phyloP scores from a whole-genome alignment of 2,888 invertebrate genomes.

The Trichogramma dendrolimi region DNA sequence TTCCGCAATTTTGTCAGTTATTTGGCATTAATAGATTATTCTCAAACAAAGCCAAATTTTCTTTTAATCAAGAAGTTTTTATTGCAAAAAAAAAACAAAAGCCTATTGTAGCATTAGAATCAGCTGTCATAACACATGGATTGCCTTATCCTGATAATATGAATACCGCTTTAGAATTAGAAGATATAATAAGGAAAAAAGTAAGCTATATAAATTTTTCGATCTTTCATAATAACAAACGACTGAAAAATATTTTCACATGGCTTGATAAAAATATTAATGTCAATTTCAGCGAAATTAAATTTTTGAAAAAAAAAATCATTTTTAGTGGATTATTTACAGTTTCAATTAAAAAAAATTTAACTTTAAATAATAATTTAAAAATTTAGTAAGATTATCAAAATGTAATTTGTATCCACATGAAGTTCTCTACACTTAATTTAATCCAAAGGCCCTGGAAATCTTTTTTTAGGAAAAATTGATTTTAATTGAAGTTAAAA shows the following conservation, averaged over 20 bases:
- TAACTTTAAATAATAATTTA: not conserved
- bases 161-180: constrained; percentile 77
- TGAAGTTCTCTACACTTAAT: no score
- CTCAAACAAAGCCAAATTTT: not conserved
- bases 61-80: constrained; percentile 20
- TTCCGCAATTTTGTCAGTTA: no score
- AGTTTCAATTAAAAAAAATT: not conserved
- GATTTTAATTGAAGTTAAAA: no score
- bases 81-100: constrained; percentile 11
- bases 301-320: not conserved
- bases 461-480: no score
- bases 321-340: not conserved
- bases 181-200: constrained; percentile 68
- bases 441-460: no score
- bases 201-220: constrained; percentile 49
- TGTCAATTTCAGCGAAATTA: no score
- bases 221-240: not conserved
- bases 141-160: constrained; percentile 93
- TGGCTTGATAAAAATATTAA: not conserved
- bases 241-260: not conserved
- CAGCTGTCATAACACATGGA: constrained; percentile 97
- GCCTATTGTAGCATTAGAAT: constrained; percentile 92
- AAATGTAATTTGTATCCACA: no score
- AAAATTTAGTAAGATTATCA: no score
- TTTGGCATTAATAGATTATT: no score